A percentile compares a stretch with the other conserved stretches of the same genome.
These are phyloP conservation scores for Hippopotamyrus pictus DNA, from an alignment of 2,797 vertebrate species.

Conservation along the genomic window DNA sequence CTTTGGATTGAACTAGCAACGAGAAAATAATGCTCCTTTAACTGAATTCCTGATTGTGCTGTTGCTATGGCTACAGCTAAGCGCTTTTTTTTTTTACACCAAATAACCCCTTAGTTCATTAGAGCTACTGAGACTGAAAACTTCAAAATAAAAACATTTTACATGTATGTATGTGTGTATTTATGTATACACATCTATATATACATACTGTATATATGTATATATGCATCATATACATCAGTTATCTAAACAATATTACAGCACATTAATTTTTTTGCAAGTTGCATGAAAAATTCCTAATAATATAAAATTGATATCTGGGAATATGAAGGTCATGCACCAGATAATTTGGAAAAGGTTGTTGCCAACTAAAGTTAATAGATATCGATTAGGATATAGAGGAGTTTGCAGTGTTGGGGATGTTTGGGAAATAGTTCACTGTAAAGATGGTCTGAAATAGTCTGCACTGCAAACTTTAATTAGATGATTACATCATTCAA, in stretches of 20 bases:
- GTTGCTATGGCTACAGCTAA: constrained; percentile 10
- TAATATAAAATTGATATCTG: neutral
- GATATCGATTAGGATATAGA: neutral
- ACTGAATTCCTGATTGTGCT: neutral
- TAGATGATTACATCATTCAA: neutral
- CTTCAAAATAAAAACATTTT: neutral
- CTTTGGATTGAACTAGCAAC: neutral
- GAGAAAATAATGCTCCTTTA: constrained; percentile 2
- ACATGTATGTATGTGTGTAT: neutral
- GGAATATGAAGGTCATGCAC: neutral
- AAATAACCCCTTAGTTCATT: neutral
- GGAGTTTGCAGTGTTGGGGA: neutral
- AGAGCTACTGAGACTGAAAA: neutral
- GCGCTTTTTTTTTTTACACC: neutral
- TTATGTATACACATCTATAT: neutral
- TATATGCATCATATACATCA: neutral
- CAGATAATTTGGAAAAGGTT: neutral
- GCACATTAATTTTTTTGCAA: neutral
- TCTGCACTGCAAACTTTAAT: neutral
- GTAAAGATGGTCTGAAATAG: neutral
- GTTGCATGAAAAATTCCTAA: neutral
- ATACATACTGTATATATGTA: neutral
- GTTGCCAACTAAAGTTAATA: neutral
- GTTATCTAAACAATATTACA: neutral
- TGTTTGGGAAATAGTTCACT: neutral